These are phyloP conservation scores for Chesias legatella DNA, from an alignment of 2,888 invertebrate species.

Conservation along the genomic window DNA sequence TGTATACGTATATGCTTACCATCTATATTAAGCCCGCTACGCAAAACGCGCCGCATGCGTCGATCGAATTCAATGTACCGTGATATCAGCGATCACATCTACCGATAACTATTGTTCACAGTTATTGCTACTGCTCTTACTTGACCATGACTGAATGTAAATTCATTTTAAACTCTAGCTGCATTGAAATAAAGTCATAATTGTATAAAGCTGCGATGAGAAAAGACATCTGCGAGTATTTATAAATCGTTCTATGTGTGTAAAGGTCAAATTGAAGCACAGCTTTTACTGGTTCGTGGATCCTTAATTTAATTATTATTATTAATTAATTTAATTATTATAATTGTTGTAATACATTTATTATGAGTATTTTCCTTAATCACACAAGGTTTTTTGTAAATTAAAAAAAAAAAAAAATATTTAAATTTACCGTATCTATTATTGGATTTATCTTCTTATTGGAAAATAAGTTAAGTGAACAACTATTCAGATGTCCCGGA, in stretches of 20 bases:
- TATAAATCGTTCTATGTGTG: conserved; percentile 5
- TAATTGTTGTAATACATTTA: no score
- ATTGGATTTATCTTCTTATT: no score
- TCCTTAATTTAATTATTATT: not conserved
- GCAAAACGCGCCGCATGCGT: conserved; percentile 33
- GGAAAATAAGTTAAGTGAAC: no score
- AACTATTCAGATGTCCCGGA: no score
- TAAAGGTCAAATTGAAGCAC: conserved; percentile 6
- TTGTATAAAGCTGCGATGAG: not conserved
- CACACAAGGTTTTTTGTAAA: no score
- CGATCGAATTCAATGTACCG: conserved; percentile 30
- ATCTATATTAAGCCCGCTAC: not conserved
- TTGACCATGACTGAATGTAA: conserved; percentile 22
- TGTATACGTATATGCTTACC: not conserved
- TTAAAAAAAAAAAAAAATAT: no score
- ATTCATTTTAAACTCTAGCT: conserved; percentile 4
- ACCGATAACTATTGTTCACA: conserved; percentile 58
- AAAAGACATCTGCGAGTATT: conserved; percentile 9
- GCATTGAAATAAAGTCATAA: conserved; percentile 1
- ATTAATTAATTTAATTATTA: no score
- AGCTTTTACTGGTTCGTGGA: conserved; percentile 3
- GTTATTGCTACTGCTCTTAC: conserved; percentile 45
- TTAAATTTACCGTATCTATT: no score
- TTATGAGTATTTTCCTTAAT: no score
- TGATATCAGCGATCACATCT: conserved; percentile 56